phyloP scores from a whole-genome alignment of 2,888 invertebrate genomes.

The Acanthosepion pharaonis region DNA sequence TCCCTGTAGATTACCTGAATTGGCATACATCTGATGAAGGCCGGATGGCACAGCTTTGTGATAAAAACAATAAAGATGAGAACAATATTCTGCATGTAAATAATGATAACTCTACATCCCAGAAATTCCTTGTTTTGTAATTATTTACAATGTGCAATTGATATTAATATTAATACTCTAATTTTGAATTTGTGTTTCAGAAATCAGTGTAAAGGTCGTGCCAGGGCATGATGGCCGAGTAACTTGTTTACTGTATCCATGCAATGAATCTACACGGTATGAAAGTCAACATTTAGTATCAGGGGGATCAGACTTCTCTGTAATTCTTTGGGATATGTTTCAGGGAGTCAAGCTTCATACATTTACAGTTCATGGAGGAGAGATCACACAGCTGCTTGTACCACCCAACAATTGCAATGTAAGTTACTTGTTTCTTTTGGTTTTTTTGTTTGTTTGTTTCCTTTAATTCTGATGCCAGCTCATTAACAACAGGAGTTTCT shows the following conservation, averaged over 20 bases:
- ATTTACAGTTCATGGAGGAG: constrained; percentile 98
- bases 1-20: too few relatives aligned
- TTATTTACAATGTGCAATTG: too few relatives aligned
- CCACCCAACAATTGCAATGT: constrained; percentile 87
- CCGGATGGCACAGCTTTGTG: too few relatives aligned
- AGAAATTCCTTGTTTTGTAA: too few relatives aligned
- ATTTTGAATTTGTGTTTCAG: constrained; percentile 54
- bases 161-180: background rate
- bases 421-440: constrained; percentile 58
- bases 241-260: constrained; percentile 94
- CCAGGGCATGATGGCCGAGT: constrained; percentile 92
- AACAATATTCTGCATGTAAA: too few relatives aligned
- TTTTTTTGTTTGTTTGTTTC: background rate
- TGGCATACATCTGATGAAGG: too few relatives aligned
- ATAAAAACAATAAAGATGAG: too few relatives aligned
- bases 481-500: too few relatives aligned
- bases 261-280: constrained; percentile 84
- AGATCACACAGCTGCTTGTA: constrained; percentile 93
- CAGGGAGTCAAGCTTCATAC: constrained; percentile 90
- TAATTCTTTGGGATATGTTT: constrained; percentile 95
- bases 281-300: constrained; percentile 82
- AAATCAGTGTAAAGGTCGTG: constrained; percentile 61
- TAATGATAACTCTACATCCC: too few relatives aligned
- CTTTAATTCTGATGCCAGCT: too few relatives aligned
- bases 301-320: constrained; percentile 97